Percentiles rank a stretch among this genome's conserved stretches.
Conservation (phyloP, 1,140 invertebrate species). For the Drosophila malerkotliana region DNA sequence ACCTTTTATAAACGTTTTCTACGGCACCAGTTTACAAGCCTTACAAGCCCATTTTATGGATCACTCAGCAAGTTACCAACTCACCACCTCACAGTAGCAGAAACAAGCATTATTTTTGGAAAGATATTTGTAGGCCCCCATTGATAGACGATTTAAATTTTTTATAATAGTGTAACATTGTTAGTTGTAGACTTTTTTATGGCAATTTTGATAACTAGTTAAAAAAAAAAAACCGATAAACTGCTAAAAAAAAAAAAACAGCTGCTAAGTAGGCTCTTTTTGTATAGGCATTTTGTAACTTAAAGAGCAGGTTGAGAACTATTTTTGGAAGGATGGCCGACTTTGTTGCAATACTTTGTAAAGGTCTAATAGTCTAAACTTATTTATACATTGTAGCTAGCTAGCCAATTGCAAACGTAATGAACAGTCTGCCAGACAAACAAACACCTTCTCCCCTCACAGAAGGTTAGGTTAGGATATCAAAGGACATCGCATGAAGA, state of each 20-base stretch:
- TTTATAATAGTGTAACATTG: slow-evolving; percentile 25
- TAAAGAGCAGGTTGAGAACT: slow-evolving; percentile 63
- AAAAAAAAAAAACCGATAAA: slow-evolving; percentile 49
- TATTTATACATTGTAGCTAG: slow-evolving; percentile 71
- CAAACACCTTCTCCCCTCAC: neutral
- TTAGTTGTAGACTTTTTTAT: slow-evolving; percentile 72
- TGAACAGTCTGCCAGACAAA: slow-evolving; percentile 17
- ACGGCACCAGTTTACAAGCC: slow-evolving; percentile 47
- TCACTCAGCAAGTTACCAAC: neutral
- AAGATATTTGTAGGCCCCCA: slow-evolving; percentile 53
- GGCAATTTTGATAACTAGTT: slow-evolving; percentile 61
- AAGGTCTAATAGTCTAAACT: slow-evolving; percentile 72
- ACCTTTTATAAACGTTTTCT: slow-evolving; percentile 43
- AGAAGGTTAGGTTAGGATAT: slow-evolving; percentile 17
- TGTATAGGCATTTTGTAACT: slow-evolving; percentile 64
- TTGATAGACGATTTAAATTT: slow-evolving; percentile 30
- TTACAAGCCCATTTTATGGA: slow-evolving; percentile 28
- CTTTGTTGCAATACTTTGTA: slow-evolving; percentile 78
- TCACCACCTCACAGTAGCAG: neutral
- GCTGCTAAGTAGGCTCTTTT: slow-evolving; percentile 47
- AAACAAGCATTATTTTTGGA: slow-evolving; percentile 54
- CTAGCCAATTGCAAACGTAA: slow-evolving; percentile 66
- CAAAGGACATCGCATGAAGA: slow-evolving; percentile 31
- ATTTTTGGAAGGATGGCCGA: slow-evolving; percentile 58
- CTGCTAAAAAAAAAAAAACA: slow-evolving; percentile 12